Base-by-base conservation (phyloP, 2,113 vertebrate species). In the Megaceryle torquata region DNA sequence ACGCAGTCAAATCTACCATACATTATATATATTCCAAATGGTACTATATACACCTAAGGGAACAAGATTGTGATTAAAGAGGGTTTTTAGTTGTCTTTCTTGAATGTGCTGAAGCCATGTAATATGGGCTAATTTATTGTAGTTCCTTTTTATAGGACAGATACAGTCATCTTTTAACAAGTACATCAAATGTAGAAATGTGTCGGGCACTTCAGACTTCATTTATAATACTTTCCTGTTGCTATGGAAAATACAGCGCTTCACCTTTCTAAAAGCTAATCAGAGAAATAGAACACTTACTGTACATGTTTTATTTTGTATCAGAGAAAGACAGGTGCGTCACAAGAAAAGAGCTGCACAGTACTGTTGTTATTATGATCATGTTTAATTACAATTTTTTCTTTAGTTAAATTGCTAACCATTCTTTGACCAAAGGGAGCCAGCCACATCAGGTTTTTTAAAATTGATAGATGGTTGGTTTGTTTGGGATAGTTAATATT, bases 191-290 rank as follows among this genome's bases (percentile, higher is more conserved):
- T 37, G 61, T 48, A 61, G 65, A 68, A 89, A 88, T 93, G 71
- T 37, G 44, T 64, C 72, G 78, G 41, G 59, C 29, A 54, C 60
- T 69, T 86, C 50, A 50, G 68, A 44, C 19, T 79, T 81, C 31
- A 85, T 88, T 83, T 88, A 16, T 88, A 93, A 24, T 86, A 51
- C 25, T 80, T 86, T 26, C 15, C 15, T 37, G 88, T 96, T 95
- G 80, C 88, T 92, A 67, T 96, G 88, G 77, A 19, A 48, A 91
- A 61, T 53, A 88, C 19, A 50, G 12, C 68, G 17, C 29, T 84
- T 86, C 65, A 82, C n/a, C 60, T 91, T 90, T 81, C 51, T 78
- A 60, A 86, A 92, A 86, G 25, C 31, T 26, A 51, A 41, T 41
- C 24, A 82, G 43, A 91, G n/a, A 89, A 90, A 53, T 20, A 70